phyloP scores from a whole-genome alignment of 1,140 invertebrate genomes.

The Latrodectus geometricus region DNA sequence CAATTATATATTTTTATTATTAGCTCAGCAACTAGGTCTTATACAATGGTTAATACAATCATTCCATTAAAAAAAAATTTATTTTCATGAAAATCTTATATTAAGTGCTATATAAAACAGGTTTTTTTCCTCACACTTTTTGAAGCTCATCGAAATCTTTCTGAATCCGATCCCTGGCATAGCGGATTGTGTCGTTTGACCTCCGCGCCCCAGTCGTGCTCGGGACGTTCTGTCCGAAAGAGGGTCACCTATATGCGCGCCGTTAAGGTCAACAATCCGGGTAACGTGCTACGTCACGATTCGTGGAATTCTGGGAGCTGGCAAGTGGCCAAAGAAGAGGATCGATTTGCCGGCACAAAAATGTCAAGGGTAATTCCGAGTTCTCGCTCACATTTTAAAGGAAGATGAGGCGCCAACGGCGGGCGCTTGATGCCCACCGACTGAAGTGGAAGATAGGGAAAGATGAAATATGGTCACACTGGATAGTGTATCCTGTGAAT shows the following conservation, averaged over 20 bases:
- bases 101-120: no score
- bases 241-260: slow-evolving; percentile 13
- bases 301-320: slow-evolving; percentile 34
- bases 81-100: no score
- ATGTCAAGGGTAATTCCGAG: slow-evolving; percentile 40
- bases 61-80: no score
- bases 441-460: neutral
- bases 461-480: slow-evolving; percentile 30
- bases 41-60: no score
- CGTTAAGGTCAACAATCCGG: slow-evolving; percentile 51
- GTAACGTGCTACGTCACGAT: slow-evolving; percentile 20
- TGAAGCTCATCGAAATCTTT: neutral
- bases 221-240: slow-evolving; percentile 14
- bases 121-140: neutral
- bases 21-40: no score
- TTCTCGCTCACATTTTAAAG: slow-evolving; percentile 3
- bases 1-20: no score
- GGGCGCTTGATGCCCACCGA: neutral
- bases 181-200: neutral
- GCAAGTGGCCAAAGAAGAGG: slow-evolving; percentile 26
- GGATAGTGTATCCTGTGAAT: neutral
- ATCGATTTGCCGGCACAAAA: slow-evolving; percentile 36
- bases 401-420: neutral
- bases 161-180: neutral
- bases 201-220: neutral